phyloP scores from a whole-genome alignment of 2,797 vertebrate genomes.

The Hozukius guyotensis region DNA sequence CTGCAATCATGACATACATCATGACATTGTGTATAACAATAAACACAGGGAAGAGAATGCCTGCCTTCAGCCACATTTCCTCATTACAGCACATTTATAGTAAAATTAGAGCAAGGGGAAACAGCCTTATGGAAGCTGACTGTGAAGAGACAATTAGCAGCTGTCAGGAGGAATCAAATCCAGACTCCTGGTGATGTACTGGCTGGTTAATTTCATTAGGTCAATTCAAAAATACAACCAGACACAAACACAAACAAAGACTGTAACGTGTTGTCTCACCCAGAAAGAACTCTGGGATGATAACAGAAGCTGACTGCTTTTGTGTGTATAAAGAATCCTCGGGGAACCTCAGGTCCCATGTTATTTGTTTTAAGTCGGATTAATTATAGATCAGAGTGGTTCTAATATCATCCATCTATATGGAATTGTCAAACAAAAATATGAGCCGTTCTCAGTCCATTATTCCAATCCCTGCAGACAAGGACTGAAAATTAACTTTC shows the following conservation, averaged over 20 bases:
- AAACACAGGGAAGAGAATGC: background rate
- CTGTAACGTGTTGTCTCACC: background rate
- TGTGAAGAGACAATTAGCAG: conserved; percentile 27
- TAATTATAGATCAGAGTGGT: conserved; percentile 70
- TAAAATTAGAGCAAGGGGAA: background rate
- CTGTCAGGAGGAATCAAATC: conserved; percentile 31
- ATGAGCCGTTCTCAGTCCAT: conserved; percentile 47
- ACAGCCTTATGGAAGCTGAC: background rate
- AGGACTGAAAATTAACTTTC: conserved; percentile 51
- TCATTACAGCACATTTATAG: background rate
- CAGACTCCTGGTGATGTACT: background rate
- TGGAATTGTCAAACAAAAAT: conserved; percentile 51
- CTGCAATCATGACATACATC: background rate
- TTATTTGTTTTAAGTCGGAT: conserved; percentile 66
- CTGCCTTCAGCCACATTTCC: background rate
- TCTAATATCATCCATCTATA: conserved; percentile 60
- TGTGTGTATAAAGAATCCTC: conserved; percentile 8
- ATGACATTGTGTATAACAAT: background rate
- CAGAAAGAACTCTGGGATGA: conserved; percentile 21
- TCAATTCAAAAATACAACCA: conserved; percentile 25
- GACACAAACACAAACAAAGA: conserved; percentile 9
- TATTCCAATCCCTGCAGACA: conserved; percentile 56
- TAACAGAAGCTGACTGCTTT: conserved; percentile 25
- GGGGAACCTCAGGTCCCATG: conserved; percentile 40
- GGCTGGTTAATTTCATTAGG: conserved; percentile 31